Evolutionary conservation across 2,888 invertebrate species (phyloP).

Genomic region (Pyrochroa serraticornis): DNA sequence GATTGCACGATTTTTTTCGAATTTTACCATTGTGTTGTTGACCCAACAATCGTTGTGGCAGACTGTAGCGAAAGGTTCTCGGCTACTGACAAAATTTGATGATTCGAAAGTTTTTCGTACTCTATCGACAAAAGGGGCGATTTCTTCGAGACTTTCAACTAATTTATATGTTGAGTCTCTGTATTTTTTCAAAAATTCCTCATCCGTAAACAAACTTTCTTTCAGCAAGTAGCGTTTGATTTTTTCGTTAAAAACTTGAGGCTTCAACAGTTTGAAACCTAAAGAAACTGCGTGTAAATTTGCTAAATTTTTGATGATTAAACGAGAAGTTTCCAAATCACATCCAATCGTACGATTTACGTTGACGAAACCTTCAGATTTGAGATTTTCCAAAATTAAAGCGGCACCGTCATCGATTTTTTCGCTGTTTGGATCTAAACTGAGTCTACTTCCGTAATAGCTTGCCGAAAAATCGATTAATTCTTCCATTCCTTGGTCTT

Average conservation of each 20-base stretch:
- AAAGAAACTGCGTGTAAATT: slow-evolving; percentile 14
- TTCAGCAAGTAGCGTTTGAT: background rate
- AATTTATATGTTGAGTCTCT: background rate
- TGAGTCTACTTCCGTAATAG: slow-evolving; percentile 39
- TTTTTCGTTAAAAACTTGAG: slow-evolving; percentile 6
- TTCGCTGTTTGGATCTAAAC: slow-evolving; percentile 31
- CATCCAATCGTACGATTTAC: slow-evolving; percentile 11
- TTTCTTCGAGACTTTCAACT: background rate
- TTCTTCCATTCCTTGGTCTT: slow-evolving; percentile 14
- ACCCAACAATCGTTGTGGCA: slow-evolving; percentile 65
- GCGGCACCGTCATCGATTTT: slow-evolving; percentile 61
- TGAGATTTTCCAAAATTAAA: slow-evolving; percentile 62
- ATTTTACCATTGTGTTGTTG: slow-evolving; percentile 64
- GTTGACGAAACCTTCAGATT: slow-evolving; percentile 54
- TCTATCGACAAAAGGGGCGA: background rate
- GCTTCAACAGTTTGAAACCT: slow-evolving; percentile 8
- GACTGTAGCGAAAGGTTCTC: slow-evolving; percentile 60
- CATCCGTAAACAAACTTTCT: no score
- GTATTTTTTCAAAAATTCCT: background rate
- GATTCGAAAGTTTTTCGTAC: background rate
- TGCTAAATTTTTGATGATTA: slow-evolving; percentile 11
- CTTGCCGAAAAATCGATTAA: slow-evolving; percentile 23
- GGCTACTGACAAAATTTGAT: background rate
- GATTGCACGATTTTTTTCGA: slow-evolving; percentile 44
- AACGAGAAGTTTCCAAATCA: slow-evolving; percentile 5